Percentiles rank a stretch among this genome's conserved stretches.
Conservation (phyloP, 2,888 invertebrate species). For the Drosophila subquinaria region DNA sequence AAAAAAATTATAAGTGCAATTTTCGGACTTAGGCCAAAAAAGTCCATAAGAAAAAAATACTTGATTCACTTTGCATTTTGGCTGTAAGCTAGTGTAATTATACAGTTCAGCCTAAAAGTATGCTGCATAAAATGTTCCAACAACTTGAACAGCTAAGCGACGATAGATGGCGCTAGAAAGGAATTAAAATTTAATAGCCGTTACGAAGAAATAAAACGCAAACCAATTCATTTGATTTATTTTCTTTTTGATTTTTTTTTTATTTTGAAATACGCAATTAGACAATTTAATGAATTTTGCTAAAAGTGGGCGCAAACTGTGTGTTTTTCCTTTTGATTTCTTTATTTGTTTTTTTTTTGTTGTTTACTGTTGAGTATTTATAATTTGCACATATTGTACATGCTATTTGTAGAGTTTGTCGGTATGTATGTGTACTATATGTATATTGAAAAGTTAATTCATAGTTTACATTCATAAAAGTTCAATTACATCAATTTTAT, state of each 20-base stretch:
- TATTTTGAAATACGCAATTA: conserved; percentile 58
- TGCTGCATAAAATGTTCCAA: not conserved
- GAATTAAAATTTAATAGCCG: not conserved
- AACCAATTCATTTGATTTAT: not conserved
- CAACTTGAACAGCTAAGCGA: not conserved
- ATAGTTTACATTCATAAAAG: conserved; percentile 82
- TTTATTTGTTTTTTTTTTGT: conserved; percentile 2
- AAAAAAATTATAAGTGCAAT: too few species aligned
- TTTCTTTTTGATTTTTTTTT: conserved; percentile 18
- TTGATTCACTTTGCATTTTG: too few species aligned
- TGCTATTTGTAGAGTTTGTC: conserved; percentile 54
- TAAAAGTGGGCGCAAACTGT: conserved; percentile 55
- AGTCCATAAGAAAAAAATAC: too few species aligned
- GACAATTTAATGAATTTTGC: conserved; percentile 62
- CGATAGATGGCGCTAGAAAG: conserved; percentile 28
- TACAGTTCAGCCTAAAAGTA: conserved; percentile 1
- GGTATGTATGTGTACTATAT: conserved; percentile 47
- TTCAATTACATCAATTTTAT: conserved; percentile 82
- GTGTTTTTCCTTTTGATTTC: conserved; percentile 23
- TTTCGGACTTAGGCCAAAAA: too few species aligned
- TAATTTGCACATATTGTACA: conserved; percentile 53
- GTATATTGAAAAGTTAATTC: conserved; percentile 71
- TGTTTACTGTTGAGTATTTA: conserved; percentile 50
- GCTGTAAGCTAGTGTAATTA: too few species aligned
- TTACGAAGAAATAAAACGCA: conserved; percentile 18